phyloP scores from a whole-genome alignment of 2,888 invertebrate species.

The Papilio elwesi region DNA sequence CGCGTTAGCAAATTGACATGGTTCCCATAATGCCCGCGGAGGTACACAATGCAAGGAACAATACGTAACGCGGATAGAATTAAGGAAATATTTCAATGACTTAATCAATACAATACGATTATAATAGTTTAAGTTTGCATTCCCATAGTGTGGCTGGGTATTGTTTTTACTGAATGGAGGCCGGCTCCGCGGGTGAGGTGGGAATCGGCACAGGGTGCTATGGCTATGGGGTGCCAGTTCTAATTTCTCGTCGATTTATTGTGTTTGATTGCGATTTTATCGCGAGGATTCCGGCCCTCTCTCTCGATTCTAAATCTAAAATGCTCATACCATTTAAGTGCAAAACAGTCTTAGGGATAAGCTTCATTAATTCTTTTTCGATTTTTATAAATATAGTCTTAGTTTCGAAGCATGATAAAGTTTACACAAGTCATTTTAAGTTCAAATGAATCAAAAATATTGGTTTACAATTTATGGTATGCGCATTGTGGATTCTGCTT shows the following conservation, averaged over 20 bases:
- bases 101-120: slow-evolving; percentile 77
- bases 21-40: slow-evolving; percentile 80
- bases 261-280: slow-evolving; percentile 82
- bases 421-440: no score
- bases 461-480: no score
- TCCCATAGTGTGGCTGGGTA: slow-evolving; percentile 68
- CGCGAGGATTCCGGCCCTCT: slow-evolving; percentile 74
- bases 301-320: slow-evolving; percentile 50
- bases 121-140: slow-evolving; percentile 66
- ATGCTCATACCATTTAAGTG: slow-evolving; percentile 52
- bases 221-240: slow-evolving; percentile 64
- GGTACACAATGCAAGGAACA: slow-evolving; percentile 69
- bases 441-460: no score
- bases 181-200: slow-evolving; percentile 67
- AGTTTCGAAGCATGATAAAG: no score
- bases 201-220: slow-evolving; percentile 77
- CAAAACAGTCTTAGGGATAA: slow-evolving; percentile 42
- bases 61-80: slow-evolving; percentile 63
- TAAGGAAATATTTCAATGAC: slow-evolving; percentile 74
- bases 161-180: slow-evolving; percentile 75
- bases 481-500: no score
- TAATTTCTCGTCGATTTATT: slow-evolving; percentile 70
- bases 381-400: background rate
- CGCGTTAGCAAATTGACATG: slow-evolving; percentile 78
- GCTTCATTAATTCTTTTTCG: background rate